A percentile compares a stretch with the other conserved stretches of the same genome.
These are phyloP conservation scores for Chironomus tepperi DNA, from an alignment of 1,140 invertebrate species.

Conservation along the genomic window DNA sequence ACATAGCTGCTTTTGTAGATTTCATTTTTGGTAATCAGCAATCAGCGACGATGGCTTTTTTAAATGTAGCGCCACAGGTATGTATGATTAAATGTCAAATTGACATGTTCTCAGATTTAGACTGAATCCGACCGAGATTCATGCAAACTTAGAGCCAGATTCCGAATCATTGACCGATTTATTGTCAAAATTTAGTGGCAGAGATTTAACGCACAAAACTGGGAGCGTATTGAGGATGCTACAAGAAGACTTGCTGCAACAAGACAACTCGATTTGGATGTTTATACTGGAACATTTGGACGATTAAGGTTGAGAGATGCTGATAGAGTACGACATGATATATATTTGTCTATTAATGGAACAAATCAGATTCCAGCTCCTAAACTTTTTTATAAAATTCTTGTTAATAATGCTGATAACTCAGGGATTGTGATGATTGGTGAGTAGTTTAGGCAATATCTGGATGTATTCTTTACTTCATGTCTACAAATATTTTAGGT, in stretches of 20 bases:
- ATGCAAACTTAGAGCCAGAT: too few relatives aligned
- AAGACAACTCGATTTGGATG: conserved; percentile 34
- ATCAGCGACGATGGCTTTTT: conserved; percentile 42
- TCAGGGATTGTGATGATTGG: conserved; percentile 48
- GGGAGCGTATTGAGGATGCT: conserved; percentile 41
- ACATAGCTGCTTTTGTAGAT: conserved; percentile 42
- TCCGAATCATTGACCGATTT: too few relatives aligned
- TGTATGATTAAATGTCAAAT: too few relatives aligned
- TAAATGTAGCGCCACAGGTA: conserved; percentile 45
- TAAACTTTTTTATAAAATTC: conserved; percentile 49
- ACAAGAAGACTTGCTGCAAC: conserved; percentile 34
- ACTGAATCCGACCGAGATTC: too few relatives aligned
- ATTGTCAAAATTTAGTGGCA: conserved; percentile 41
- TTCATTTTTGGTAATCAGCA: conserved; percentile 41
- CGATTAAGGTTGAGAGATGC: conserved; percentile 41
- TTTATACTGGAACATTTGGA: conserved; percentile 48
- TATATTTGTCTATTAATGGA: conserved; percentile 44
- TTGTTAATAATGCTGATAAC: conserved; percentile 43
- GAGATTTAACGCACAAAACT: conserved; percentile 48
- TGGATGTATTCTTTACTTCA: too few relatives aligned
- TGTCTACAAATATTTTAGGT: not conserved
- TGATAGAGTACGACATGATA: conserved; percentile 33
- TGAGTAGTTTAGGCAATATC: conserved; percentile 24
- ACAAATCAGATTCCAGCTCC: conserved; percentile 45
- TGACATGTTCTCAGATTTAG: too few relatives aligned